Evolutionary conservation across 2,888 invertebrate genomes (phyloP).

Genomic region (Portevinia maculata): DNA sequence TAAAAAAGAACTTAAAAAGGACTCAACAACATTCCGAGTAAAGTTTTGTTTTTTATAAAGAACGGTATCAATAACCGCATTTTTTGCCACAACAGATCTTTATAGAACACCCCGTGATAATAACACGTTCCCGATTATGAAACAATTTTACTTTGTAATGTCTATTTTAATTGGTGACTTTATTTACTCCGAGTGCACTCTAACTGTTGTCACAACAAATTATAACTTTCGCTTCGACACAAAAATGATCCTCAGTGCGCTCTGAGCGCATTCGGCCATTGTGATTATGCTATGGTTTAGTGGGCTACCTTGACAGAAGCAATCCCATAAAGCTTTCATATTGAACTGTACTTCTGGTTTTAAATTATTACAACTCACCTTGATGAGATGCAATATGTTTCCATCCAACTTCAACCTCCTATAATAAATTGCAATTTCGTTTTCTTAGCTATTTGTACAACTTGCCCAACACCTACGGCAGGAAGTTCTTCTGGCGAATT

Average conservation of each 20-base stretch:
- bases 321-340: slow-evolving; percentile 55
- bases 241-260: background rate
- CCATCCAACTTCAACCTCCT: slow-evolving; percentile 49
- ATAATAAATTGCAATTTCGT: slow-evolving; percentile 62
- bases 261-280: background rate
- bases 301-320: background rate
- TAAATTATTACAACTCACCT: slow-evolving; percentile 31
- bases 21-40: too few relatives aligned
- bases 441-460: slow-evolving; percentile 54
- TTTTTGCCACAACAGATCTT: too few relatives aligned
- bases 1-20: too few relatives aligned
- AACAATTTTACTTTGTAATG: too few relatives aligned
- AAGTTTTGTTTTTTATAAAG: too few relatives aligned
- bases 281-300: background rate
- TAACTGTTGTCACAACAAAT: too few relatives aligned
- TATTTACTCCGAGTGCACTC: too few relatives aligned
- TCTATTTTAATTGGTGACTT: too few relatives aligned
- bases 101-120: too few relatives aligned
- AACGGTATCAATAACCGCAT: too few relatives aligned
- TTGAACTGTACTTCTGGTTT: slow-evolving; percentile 58
- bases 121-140: too few relatives aligned
- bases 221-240: too few relatives aligned
- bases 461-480: slow-evolving; percentile 70
- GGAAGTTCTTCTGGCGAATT: slow-evolving; percentile 52
- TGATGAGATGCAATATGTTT: slow-evolving; percentile 23